Base-by-base conservation (phyloP, 2,113 vertebrate species). In the Lathamus discolor region DNA sequence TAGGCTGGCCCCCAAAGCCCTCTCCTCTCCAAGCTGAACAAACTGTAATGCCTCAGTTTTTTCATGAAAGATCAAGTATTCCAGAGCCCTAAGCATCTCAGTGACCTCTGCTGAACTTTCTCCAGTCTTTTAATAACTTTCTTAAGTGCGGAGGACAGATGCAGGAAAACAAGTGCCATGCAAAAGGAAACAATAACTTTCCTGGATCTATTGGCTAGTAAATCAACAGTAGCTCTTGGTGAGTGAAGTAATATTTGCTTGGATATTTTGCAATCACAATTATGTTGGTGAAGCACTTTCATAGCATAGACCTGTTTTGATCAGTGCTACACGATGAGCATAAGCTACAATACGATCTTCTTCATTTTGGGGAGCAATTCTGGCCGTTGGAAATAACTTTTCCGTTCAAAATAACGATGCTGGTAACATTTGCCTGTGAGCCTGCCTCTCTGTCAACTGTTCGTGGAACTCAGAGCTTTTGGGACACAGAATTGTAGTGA, bases 401-500 rank as follows among this genome's bases (percentile, higher is more conserved):
- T 67, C 22, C 62, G 41, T 11, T 15, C 24, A n/a, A 49, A 75
- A 43, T 49, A 63, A 78, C 9, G 17, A 37, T 1, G 7, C 8
- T 35, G 19, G 5, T 2, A 91, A 88, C 35, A 3, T 46, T 86
- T 48, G 61, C 22, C 35, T 43, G 2, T 35, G 4, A 83, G 14
- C 3, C 10, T 61, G 3, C 1, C 16, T 4, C 3, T 51, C 67
- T 0, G 0, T 25, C 35, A 76, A 11, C 11, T 77, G 4, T 8
- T 33, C 10, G 12, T 46, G 17, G 19, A 76, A 66, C 4, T 51
- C 15, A 7, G 11, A 10, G 5, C 14, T 17, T 55, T 61, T 61
- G 33, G 15, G 17, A 49, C 17, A 49, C 16, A 43, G 13, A 86
- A 66, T 2, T 52, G 1, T 59, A 33, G 12, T 6, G 1, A 5